phyloP scores from a whole-genome alignment of 2,797 vertebrate genomes.

The Anableps anableps region DNA sequence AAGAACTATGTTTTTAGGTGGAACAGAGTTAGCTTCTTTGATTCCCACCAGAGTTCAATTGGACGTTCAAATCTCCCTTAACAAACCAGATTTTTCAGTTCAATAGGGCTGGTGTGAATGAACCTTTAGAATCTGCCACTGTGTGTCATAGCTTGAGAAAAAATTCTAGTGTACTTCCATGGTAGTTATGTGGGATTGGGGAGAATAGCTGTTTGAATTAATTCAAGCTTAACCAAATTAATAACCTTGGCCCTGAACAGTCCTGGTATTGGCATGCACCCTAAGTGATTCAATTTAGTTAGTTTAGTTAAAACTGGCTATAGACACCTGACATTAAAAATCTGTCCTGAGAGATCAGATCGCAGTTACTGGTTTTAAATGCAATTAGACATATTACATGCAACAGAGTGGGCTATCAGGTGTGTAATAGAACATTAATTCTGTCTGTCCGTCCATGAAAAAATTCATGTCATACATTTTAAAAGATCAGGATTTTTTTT shows the following conservation, averaged over 20 bases:
- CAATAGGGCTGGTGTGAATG: neutral
- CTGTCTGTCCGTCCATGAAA: too few relatives aligned
- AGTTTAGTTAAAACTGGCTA: too few relatives aligned
- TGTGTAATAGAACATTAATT: too few relatives aligned
- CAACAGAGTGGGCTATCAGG: too few relatives aligned
- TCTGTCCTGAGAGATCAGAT: too few relatives aligned
- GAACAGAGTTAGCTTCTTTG: neutral
- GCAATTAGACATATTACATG: too few relatives aligned
- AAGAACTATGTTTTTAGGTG: neutral
- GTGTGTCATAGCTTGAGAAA: slow-evolving; percentile 67
- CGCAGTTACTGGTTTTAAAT: too few relatives aligned
- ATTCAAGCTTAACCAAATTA: neutral
- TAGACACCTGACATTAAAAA: too few relatives aligned
- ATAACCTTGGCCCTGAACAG: too few relatives aligned
- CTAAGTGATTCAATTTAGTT: too few relatives aligned
- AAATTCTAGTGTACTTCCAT: slow-evolving; percentile 86
- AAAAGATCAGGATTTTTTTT: neutral
- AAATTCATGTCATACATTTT: neutral
- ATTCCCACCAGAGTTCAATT: neutral
- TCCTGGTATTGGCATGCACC: too few relatives aligned
- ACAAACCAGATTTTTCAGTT: slow-evolving; percentile 70
- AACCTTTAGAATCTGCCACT: slow-evolving; percentile 65
- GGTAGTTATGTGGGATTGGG: slow-evolving; percentile 85
- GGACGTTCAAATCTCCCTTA: neutral
- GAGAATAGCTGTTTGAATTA: slow-evolving; percentile 42